These are phyloP conservation scores for Trachelus tabidus DNA, from an alignment of 2,888 invertebrate genomes.

Conservation along the genomic window DNA sequence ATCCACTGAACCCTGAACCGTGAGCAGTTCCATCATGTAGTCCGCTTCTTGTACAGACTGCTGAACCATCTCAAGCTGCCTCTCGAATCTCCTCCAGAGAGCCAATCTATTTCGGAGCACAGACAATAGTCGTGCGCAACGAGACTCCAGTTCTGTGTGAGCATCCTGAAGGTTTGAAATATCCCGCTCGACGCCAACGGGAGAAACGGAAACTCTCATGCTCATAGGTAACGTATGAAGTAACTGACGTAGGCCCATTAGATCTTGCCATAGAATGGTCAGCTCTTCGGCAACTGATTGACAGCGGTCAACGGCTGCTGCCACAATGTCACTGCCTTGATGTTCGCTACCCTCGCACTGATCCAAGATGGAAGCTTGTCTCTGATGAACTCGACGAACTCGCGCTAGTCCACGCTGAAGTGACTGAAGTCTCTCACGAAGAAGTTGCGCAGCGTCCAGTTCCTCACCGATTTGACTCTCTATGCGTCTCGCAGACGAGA, in stretches of 20 bases:
- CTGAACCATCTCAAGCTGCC: slow-evolving; percentile 82
- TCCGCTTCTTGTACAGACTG: slow-evolving; percentile 87
- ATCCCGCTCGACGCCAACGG: slow-evolving; percentile 80
- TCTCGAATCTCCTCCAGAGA: slow-evolving; percentile 83
- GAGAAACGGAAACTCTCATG: slow-evolving; percentile 81
- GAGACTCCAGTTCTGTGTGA: slow-evolving; percentile 78
- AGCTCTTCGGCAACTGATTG: slow-evolving; percentile 78
- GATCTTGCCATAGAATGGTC: slow-evolving; percentile 80
- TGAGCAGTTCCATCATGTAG: slow-evolving; percentile 87
- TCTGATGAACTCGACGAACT: slow-evolving; percentile 76
- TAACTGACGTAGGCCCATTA: slow-evolving; percentile 79
- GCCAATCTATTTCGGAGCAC: slow-evolving; percentile 75
- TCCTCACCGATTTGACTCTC: slow-evolving; percentile 82
- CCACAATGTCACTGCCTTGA: slow-evolving; percentile 81
- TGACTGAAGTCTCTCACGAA: slow-evolving; percentile 80
- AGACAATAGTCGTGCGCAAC: slow-evolving; percentile 76
- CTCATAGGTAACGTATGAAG: slow-evolving; percentile 83
- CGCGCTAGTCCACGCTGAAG: slow-evolving; percentile 79
- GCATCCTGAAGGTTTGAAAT: slow-evolving; percentile 81
- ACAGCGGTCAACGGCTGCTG: slow-evolving; percentile 80
- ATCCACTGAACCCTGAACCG: slow-evolving; percentile 86
- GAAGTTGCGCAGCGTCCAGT: slow-evolving; percentile 77
- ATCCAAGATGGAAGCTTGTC: slow-evolving; percentile 70
- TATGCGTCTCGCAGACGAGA: slow-evolving; percentile 77
- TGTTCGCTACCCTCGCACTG: slow-evolving; percentile 78